Percentiles rank a stretch among this genome's conserved stretches.
Evolutionary conservation across 2,797 vertebrate genomes (phyloP).

Genomic region (Cossypha caffra): DNA sequence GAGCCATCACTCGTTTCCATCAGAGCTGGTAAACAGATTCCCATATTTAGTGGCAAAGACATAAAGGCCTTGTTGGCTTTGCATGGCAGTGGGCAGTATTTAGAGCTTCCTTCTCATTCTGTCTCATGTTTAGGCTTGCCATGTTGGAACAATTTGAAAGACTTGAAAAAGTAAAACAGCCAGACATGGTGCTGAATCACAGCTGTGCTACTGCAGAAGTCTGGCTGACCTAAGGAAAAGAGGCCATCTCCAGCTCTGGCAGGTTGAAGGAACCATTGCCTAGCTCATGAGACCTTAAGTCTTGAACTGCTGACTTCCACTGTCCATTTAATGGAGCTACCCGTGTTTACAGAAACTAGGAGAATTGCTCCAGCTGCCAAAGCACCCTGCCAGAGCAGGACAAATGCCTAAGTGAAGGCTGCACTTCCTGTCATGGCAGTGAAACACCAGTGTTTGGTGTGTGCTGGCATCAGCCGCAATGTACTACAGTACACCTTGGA

Average conservation of each 20-base stretch:
- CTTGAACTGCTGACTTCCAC: background rate
- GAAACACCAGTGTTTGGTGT: background rate
- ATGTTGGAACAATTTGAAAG: background rate
- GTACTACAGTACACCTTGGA: background rate
- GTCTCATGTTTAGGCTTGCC: background rate
- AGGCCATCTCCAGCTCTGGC: background rate
- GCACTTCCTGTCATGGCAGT: background rate
- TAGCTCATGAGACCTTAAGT: background rate
- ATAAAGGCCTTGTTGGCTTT: background rate
- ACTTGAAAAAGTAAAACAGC: background rate
- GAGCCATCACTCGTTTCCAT: background rate
- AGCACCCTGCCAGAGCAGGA: background rate
- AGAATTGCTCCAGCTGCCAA: background rate
- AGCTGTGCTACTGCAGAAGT: background rate
- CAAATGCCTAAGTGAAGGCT: background rate
- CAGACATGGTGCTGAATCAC: background rate
- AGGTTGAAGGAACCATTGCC: background rate
- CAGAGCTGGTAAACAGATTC: background rate
- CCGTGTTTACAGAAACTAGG: background rate
- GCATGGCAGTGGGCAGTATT: background rate
- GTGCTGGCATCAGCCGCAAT: background rate
- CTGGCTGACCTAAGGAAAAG: background rate
- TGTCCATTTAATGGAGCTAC: background rate
- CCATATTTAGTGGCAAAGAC: background rate
- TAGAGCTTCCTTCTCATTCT: background rate